Conservation (phyloP, 1,140 invertebrate species). For the Ganaspis sp. region DNA sequence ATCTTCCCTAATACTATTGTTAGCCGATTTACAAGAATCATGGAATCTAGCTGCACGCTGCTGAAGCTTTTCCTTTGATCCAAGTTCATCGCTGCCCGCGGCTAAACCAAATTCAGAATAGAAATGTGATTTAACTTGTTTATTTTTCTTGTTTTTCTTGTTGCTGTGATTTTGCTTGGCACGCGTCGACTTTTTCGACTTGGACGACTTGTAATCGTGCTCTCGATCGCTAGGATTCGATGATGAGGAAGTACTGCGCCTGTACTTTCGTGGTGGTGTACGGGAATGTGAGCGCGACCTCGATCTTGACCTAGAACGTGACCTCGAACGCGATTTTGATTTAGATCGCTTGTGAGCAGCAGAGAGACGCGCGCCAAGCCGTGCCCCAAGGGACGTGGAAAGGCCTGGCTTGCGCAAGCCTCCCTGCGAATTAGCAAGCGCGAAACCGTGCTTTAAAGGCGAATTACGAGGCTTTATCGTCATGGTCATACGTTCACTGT, state of each 20-base stretch:
- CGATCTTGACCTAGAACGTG: slow-evolving; percentile 66
- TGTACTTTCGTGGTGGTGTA: slow-evolving; percentile 67
- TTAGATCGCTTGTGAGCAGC: slow-evolving; percentile 66
- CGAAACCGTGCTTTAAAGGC: slow-evolving; percentile 54
- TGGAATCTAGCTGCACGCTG: slow-evolving; percentile 92
- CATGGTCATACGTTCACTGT: slow-evolving; percentile 85
- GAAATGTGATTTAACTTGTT: slow-evolving; percentile 80
- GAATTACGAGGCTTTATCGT: slow-evolving; percentile 71
- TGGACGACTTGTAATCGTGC: slow-evolving; percentile 67
- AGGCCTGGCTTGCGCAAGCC: slow-evolving; percentile 71
- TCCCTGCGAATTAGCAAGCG: slow-evolving; percentile 54
- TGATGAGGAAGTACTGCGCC: slow-evolving; percentile 71
- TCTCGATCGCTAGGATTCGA: slow-evolving; percentile 68
- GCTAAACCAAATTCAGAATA: slow-evolving; percentile 82
- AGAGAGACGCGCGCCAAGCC: slow-evolving; percentile 76
- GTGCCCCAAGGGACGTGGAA: slow-evolving; percentile 77
- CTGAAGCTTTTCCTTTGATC: slow-evolving; percentile 85
- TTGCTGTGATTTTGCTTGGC: slow-evolving; percentile 69
- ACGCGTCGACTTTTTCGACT: slow-evolving; percentile 65
- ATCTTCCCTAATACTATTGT: slow-evolving; percentile 75
- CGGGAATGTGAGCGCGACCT: slow-evolving; percentile 76
- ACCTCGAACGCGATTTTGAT: slow-evolving; percentile 53
- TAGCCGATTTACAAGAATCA: slow-evolving; percentile 72
- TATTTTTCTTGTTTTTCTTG: slow-evolving; percentile 78
- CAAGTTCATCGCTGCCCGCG: slow-evolving; percentile 79